Percentiles rank a stretch among this genome's conserved stretches.
Evolutionary conservation across 2,113 vertebrate genomes (phyloP).

Genomic region (Lasiurus borealis): DNA sequence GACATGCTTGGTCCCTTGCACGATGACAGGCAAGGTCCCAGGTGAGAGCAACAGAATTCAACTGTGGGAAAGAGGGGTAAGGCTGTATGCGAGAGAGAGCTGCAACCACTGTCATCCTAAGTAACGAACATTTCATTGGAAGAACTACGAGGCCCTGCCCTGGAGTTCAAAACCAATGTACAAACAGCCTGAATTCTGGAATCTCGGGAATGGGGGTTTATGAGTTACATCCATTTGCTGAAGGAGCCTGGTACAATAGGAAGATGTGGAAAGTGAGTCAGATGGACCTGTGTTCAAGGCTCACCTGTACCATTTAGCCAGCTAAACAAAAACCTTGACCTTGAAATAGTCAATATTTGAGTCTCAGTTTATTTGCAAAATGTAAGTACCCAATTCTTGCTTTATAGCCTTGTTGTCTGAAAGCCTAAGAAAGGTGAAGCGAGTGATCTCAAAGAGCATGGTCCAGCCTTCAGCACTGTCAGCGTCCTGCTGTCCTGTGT

Average conservation of each 20-base stretch:
- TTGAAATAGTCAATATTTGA: not conserved
- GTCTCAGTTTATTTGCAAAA: not conserved
- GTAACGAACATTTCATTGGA: not conserved
- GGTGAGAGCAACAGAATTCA: not conserved
- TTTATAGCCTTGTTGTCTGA: not conserved
- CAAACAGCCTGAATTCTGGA: not conserved
- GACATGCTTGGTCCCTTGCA: not conserved
- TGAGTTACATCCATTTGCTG: not conserved
- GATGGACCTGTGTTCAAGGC: not conserved
- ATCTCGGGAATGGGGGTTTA: not conserved
- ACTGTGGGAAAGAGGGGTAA: not conserved
- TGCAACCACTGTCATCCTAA: not conserved
- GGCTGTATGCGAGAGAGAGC: not conserved
- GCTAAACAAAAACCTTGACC: not conserved
- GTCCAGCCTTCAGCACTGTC: not conserved
- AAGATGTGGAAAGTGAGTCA: not conserved
- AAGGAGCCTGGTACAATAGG: not conserved
- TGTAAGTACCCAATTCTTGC: not conserved
- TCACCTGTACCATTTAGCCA: not conserved
- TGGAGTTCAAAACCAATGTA: not conserved
- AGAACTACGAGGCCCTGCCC: not conserved
- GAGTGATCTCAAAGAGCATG: not conserved
- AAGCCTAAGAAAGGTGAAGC: not conserved
- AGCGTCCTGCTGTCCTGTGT: fast-evolving
- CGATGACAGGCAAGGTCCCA: not conserved